phyloP scores from a whole-genome alignment of 2,888 invertebrate genomes.

The Campoplex capitator region DNA sequence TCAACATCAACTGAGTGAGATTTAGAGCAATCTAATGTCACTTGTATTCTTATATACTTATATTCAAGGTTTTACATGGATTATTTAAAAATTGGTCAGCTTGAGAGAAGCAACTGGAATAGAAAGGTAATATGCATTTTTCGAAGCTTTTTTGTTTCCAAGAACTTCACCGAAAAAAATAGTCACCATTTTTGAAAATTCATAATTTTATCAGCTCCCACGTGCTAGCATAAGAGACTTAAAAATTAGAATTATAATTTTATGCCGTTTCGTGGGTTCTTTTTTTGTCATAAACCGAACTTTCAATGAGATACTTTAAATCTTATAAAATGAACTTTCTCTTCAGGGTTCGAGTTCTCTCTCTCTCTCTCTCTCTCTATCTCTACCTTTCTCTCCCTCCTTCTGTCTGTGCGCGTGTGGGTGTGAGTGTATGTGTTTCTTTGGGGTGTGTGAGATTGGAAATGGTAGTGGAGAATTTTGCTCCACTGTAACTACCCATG shows the following conservation, averaged over 20 bases:
- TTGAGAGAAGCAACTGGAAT: neutral
- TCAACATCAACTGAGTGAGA: too few relatives aligned
- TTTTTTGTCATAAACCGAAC: constrained; percentile 17
- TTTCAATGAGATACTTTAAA: constrained; percentile 8
- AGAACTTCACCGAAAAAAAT: neutral
- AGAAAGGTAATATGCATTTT: neutral
- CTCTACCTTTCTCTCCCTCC: neutral
- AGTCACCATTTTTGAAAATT: neutral
- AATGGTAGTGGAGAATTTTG: constrained; percentile 36
- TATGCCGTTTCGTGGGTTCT: neutral
- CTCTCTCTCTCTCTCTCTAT: neutral
- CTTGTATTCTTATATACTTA: too few relatives aligned
- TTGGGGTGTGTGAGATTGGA: constrained; percentile 11
- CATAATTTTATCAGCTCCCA: neutral
- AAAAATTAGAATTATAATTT: constrained; percentile 3
- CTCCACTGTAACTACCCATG: constrained; percentile 1
- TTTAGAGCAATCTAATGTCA: too few relatives aligned
- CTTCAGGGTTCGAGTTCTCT: neutral
- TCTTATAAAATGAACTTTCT: constrained; percentile 16
- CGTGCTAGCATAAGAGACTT: neutral
- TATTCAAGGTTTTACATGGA: too few relatives aligned
- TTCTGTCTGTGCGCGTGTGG: neutral
- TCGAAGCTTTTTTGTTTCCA: neutral
- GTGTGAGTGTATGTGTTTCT: neutral
- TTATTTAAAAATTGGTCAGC: neutral